phyloP scores from a whole-genome alignment of 2,113 vertebrate genomes.

The Amphiprion ocellaris region DNA sequence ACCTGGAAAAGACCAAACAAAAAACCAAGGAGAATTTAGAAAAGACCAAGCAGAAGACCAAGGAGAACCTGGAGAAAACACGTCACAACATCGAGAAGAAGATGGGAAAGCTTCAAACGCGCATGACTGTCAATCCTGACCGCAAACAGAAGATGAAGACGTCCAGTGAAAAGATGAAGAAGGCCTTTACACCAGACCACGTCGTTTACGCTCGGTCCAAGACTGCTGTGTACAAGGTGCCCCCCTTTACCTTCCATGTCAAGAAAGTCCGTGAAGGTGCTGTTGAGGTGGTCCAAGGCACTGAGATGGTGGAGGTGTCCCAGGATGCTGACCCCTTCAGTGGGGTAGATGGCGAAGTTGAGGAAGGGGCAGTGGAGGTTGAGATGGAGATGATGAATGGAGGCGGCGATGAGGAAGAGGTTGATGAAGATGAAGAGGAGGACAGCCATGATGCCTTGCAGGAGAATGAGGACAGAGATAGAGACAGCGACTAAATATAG shows the following conservation, averaged over 20 bases:
- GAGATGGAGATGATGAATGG: constrained; percentile 83
- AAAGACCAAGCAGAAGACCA: constrained; percentile 92
- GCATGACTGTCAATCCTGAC: constrained; percentile 91
- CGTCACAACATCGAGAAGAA: constrained; percentile 96
- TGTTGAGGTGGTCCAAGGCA: constrained; percentile 91
- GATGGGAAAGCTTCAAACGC: constrained; percentile 96
- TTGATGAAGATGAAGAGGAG: constrained; percentile 84
- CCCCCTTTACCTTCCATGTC: constrained; percentile 97
- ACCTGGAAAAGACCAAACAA: constrained; percentile 91
- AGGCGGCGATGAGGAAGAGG: constrained; percentile 74
- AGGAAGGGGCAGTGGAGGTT: constrained; percentile 78
- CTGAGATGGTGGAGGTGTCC: constrained; percentile 94
- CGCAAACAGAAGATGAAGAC: constrained; percentile 94
- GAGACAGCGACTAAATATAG: constrained; percentile 86
- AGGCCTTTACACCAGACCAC: constrained; percentile 97
- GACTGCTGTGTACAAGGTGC: constrained; percentile 95
- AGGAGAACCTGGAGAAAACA: constrained; percentile 89
- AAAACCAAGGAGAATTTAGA: constrained; percentile 93
- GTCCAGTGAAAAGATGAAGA: constrained; percentile 93
- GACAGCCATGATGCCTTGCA: constrained; percentile 89
- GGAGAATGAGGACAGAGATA: constrained; percentile 90
- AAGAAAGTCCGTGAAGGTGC: constrained; percentile 95
- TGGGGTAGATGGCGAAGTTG: constrained; percentile 53
- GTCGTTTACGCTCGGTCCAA: constrained; percentile 93
- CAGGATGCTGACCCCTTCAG: constrained; percentile 65